These are phyloP conservation scores for Micropoecilia bifurca DNA, from an alignment of 2,797 vertebrate species.

Conservation along the genomic window DNA sequence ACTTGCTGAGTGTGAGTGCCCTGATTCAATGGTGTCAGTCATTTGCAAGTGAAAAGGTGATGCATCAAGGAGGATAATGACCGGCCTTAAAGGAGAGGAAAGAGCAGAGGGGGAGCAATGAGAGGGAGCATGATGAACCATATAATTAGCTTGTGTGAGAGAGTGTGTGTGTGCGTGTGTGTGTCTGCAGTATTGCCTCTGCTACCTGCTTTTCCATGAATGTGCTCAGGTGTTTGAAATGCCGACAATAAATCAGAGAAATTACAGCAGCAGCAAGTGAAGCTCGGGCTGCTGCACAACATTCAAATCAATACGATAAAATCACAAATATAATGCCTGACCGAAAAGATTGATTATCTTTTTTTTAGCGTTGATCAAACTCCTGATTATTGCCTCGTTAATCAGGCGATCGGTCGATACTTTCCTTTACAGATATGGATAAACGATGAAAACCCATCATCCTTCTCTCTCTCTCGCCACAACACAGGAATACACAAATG, in stretches of 20 bases:
- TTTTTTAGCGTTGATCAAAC: neutral
- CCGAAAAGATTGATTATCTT: neutral
- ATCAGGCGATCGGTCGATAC: neutral
- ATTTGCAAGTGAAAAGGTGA: slow-evolving; percentile 58
- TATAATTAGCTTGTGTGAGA: slow-evolving; percentile 33
- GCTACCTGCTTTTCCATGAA: slow-evolving; percentile 5
- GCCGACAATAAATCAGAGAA: slow-evolving; percentile 5
- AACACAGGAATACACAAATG: neutral
- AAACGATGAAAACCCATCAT: neutral
- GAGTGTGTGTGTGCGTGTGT: neutral
- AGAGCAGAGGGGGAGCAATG: neutral
- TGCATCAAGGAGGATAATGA: slow-evolving; percentile 53
- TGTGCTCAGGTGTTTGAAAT: slow-evolving; percentile 12
- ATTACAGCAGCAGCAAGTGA: slow-evolving; percentile 2
- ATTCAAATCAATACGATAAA: neutral
- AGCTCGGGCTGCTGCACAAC: slow-evolving; percentile 1
- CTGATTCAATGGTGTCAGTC: slow-evolving; percentile 48
- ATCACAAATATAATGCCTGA: neutral
- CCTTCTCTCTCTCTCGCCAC: neutral
- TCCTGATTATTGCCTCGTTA: slow-evolving; percentile 1
- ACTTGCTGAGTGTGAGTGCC: slow-evolving; percentile 34
- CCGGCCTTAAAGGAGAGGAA: neutral
- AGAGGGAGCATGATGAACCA: slow-evolving; percentile 17
- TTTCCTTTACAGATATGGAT: neutral
- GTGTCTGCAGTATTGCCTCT: neutral